phyloP scores from a whole-genome alignment of 30 jellyfish, hydroid and myxozoan species.

The Hydra vulgaris region DNA sequence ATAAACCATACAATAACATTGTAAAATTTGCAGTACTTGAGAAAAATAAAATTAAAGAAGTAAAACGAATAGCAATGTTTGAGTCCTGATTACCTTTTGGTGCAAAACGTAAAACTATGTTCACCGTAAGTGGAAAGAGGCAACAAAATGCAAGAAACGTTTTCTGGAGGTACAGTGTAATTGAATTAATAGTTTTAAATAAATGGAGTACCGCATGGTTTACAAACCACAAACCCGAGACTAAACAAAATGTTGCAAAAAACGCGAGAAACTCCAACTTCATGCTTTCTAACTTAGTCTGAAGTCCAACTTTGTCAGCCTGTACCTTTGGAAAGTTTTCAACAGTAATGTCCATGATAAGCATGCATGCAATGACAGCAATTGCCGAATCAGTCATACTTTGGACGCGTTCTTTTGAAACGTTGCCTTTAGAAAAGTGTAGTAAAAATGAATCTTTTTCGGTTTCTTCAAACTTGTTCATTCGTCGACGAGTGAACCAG shows the following conservation, averaged over 20 bases:
- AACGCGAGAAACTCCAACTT: neutral
- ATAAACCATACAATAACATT: constrained; percentile 3
- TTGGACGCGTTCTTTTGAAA: constrained; percentile 20
- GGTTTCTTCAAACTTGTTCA: neutral
- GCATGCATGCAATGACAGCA: constrained; percentile 20
- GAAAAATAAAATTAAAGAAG: neutral
- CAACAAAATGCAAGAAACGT: constrained; percentile 5
- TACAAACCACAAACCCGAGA: constrained; percentile 12
- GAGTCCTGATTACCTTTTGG: constrained; percentile 1
- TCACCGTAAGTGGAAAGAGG: constrained; percentile 11
- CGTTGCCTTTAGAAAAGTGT: constrained; percentile 9
- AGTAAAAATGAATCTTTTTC: neutral
- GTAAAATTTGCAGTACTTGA: neutral
- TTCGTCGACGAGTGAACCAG: constrained; percentile 4
- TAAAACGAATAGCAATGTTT: constrained; percentile 10
- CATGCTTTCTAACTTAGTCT: neutral
- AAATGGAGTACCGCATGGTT: constrained; percentile 21
- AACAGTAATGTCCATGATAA: constrained; percentile 12
- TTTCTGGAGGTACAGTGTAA: constrained; percentile 13
- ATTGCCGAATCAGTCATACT: constrained; percentile 19
- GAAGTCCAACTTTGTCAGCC: neutral
- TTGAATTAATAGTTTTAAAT: constrained; percentile 5
- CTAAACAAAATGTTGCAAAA: neutral
- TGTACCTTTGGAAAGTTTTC: constrained; percentile 12
- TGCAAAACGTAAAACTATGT: neutral